Percentiles rank a stretch among this genome's conserved stretches.
Evolutionary conservation across 2,888 invertebrate genomes (phyloP).

Genomic region (Teleiodes luculella): DNA sequence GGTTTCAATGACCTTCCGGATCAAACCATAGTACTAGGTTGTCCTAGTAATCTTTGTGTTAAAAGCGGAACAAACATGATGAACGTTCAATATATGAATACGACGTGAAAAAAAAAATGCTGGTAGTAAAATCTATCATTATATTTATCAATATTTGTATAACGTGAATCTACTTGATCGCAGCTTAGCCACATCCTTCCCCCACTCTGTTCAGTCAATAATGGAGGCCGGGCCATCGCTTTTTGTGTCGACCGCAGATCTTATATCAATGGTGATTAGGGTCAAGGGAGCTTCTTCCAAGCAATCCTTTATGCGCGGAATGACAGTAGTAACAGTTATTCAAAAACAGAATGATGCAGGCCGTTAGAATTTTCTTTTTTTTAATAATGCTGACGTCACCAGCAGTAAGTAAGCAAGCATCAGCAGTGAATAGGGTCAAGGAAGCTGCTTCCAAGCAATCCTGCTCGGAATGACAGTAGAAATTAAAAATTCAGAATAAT

Average conservation of each 20-base stretch:
- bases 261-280: conserved; percentile 4
- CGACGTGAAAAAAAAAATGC: no score
- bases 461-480: neutral
- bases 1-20: no score
- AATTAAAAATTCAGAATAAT: neutral
- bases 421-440: conserved; percentile 1
- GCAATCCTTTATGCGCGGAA: neutral
- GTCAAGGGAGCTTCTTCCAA: neutral
- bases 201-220: conserved; percentile 1
- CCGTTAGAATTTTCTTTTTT: no score
- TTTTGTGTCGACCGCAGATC: neutral
- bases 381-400: no score
- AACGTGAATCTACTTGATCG: neutral
- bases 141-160: neutral
- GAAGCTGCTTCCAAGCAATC: neutral
- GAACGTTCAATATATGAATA: no score
- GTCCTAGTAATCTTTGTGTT: no score
- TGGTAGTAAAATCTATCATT: no score
- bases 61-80: no score
- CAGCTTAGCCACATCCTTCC: neutral
- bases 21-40: no score
- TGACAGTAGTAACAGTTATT: neutral
- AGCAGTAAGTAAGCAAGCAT: no score
- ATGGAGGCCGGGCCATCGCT: neutral
- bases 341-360: no score